Evolutionary conservation across 2,797 vertebrate genomes (phyloP).

Genomic region (Onychomys arenicola): DNA sequence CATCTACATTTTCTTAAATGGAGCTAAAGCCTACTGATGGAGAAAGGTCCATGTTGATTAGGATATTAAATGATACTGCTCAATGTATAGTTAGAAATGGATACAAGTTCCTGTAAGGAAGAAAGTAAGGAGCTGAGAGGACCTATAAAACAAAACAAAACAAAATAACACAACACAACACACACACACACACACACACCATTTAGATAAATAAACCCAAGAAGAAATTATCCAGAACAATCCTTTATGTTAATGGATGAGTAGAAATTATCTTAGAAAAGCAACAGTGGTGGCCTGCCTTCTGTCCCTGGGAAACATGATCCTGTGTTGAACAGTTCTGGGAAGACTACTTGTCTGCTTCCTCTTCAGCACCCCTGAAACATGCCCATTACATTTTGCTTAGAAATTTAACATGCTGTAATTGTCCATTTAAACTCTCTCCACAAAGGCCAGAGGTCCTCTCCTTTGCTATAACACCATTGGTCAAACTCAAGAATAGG

Average conservation of each 20-base stretch:
- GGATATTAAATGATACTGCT: background rate
- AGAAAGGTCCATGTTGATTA: background rate
- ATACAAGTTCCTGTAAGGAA: background rate
- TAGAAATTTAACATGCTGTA: background rate
- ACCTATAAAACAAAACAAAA: background rate
- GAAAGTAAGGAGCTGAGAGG: background rate
- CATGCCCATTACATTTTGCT: background rate
- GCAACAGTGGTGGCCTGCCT: background rate
- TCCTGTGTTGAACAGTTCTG: background rate
- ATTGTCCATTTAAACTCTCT: background rate
- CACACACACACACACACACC: too few relatives aligned
- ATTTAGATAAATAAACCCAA: background rate
- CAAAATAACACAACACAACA: too few relatives aligned
- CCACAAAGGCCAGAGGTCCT: background rate
- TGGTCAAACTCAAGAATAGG: background rate
- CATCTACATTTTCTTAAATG: background rate
- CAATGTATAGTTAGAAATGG: background rate
- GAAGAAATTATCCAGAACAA: background rate
- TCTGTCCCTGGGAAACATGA: background rate
- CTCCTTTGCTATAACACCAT: background rate
- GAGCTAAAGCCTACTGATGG: background rate
- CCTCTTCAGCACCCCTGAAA: background rate
- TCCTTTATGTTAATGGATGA: background rate
- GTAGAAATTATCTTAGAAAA: background rate
- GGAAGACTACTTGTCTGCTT: background rate